These are phyloP conservation scores for Zaprionus tsacasi DNA, from an alignment of 1,140 invertebrate genomes.

Conservation along the genomic window DNA sequence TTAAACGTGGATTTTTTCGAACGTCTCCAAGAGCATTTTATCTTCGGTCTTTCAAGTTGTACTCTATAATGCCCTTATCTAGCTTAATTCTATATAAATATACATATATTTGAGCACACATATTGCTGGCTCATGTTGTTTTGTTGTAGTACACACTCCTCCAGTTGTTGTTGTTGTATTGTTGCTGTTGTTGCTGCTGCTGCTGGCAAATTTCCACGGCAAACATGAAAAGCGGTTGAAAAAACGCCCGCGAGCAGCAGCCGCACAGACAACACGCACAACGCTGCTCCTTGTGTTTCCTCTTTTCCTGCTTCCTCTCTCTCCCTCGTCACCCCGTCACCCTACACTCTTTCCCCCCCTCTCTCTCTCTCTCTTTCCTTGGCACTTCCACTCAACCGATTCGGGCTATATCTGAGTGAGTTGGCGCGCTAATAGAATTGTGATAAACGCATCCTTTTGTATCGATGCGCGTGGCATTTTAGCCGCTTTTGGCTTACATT, in stretches of 20 bases:
- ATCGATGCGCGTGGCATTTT: slow-evolving; percentile 66
- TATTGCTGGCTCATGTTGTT: slow-evolving; percentile 32
- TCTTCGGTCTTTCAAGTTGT: neutral
- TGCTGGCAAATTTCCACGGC: slow-evolving; percentile 46
- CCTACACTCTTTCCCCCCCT: neutral
- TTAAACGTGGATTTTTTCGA: neutral
- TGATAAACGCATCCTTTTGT: slow-evolving; percentile 81
- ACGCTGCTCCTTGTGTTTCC: neutral
- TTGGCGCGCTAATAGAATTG: slow-evolving; percentile 74
- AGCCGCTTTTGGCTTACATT: slow-evolving; percentile 52
- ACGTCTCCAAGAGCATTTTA: slow-evolving; percentile 4
- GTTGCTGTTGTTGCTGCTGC: slow-evolving; percentile 28
- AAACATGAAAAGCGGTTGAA: slow-evolving; percentile 57
- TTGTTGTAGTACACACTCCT: slow-evolving; percentile 19
- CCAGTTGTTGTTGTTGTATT: slow-evolving; percentile 14
- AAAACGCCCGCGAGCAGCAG: slow-evolving; percentile 52
- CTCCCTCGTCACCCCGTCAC: no score
- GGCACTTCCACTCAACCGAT: neutral
- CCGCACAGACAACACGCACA: slow-evolving; percentile 15
- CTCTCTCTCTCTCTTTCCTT: slow-evolving; percentile 7
- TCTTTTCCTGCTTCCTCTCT: neutral
- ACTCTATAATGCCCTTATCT: neutral
- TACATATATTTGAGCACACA: slow-evolving; percentile 29
- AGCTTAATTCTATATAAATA: neutral
- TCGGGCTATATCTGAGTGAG: slow-evolving; percentile 30